Evolutionary conservation across 2,888 invertebrate genomes (phyloP).

Genomic region (Drosophila mayaguana): DNA sequence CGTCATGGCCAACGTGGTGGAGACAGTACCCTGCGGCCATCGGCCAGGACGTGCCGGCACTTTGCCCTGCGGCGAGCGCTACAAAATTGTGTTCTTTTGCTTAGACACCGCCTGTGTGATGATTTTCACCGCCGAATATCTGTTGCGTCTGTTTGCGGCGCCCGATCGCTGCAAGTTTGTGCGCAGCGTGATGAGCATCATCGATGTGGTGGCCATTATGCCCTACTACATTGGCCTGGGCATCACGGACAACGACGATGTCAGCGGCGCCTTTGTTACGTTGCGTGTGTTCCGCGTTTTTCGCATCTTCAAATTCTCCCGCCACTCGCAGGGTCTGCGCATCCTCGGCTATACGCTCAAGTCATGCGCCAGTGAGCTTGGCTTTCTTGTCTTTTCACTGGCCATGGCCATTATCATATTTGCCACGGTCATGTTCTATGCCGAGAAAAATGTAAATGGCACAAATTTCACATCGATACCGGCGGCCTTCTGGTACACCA

Average conservation of each 20-base stretch:
- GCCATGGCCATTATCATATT: conserved; percentile 99
- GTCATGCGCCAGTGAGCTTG: conserved; percentile 99
- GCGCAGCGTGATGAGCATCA: conserved; percentile 99
- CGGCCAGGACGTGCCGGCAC: conserved; percentile 94
- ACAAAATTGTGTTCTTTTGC: conserved; percentile 99
- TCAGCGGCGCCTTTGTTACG: conserved; percentile 99
- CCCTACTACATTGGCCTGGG: conserved; percentile 99
- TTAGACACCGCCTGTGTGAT: conserved; percentile 99
- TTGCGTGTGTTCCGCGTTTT: conserved; percentile 99
- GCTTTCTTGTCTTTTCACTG: conserved; percentile 99
- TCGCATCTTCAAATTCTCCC: conserved; percentile 99
- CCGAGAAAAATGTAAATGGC: conserved; percentile 98
- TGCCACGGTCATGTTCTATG: conserved; percentile 99
- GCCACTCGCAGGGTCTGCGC: conserved; percentile 99
- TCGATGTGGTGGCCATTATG: conserved; percentile 99
- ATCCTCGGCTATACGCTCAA: conserved; percentile 99
- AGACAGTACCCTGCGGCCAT: conserved; percentile 88
- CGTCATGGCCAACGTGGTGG: conserved; percentile 99
- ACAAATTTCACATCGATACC: conserved; percentile 99
- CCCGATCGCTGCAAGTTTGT: conserved; percentile 99
- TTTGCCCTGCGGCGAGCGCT: conserved; percentile 97
- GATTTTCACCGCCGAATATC: conserved; percentile 99
- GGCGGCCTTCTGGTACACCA: conserved; percentile 99
- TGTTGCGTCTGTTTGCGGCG: conserved; percentile 98
- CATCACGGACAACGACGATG: conserved; percentile 99